Evolutionary conservation across 2,888 invertebrate species (phyloP).

Genomic region (Caenorhabditis macrosperma): DNA sequence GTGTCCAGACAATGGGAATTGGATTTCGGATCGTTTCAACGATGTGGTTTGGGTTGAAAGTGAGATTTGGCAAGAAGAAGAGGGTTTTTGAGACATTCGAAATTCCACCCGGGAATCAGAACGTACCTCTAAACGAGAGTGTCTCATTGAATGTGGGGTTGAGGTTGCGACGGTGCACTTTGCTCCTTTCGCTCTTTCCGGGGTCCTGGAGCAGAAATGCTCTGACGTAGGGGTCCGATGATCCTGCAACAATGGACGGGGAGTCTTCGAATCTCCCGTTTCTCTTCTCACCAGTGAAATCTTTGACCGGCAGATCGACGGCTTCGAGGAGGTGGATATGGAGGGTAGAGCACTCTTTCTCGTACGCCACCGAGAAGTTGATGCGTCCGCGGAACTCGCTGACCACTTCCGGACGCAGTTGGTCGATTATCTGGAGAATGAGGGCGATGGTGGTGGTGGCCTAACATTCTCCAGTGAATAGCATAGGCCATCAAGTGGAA

Average conservation of each 20-base stretch:
- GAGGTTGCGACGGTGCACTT: constrained; percentile 74
- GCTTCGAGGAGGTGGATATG: constrained; percentile 76
- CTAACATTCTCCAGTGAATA: too few relatives aligned
- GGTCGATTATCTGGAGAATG: constrained; percentile 72
- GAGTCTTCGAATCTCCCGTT: too few relatives aligned
- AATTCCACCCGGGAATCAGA: neutral
- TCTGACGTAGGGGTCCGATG: constrained; percentile 78
- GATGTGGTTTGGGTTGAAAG: too few relatives aligned
- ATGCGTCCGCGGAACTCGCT: constrained; percentile 75
- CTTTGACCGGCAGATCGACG: constrained; percentile 76
- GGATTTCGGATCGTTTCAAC: too few relatives aligned
- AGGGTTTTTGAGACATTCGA: neutral
- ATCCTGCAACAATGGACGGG: too few relatives aligned
- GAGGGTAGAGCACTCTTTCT: constrained; percentile 72
- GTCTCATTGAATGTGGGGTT: constrained; percentile 78
- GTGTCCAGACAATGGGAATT: too few relatives aligned
- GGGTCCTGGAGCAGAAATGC: constrained; percentile 74
- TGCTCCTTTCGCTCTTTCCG: constrained; percentile 68
- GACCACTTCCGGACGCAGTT: constrained; percentile 74
- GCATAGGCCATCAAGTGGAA: too few relatives aligned
- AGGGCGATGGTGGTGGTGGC: too few relatives aligned
- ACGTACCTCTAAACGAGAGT: constrained; percentile 73
- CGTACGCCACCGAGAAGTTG: constrained; percentile 76
- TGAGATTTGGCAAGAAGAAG: too few relatives aligned
- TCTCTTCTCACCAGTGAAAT: constrained; percentile 78